These are phyloP conservation scores for Engystomops pustulosus DNA, from an alignment of 2,113 vertebrate genomes.

Conservation along the genomic window DNA sequence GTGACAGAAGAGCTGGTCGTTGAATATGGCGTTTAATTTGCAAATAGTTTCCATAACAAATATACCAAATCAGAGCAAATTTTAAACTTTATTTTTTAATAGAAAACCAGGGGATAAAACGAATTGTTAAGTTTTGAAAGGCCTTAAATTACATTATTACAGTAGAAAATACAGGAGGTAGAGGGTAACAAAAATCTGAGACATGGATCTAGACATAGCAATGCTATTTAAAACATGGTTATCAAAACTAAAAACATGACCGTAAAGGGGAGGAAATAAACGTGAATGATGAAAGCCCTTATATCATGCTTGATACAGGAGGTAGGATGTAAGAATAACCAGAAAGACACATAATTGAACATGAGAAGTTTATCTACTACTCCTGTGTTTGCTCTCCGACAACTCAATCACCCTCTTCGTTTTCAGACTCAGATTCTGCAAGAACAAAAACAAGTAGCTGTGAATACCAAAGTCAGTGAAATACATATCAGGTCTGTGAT, in stretches of 20 bases:
- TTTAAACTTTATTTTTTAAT: slow-evolving; percentile 71
- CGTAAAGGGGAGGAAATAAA: slow-evolving; percentile 48
- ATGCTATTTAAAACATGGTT: slow-evolving; percentile 77
- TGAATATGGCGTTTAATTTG: slow-evolving; percentile 47
- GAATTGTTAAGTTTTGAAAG: slow-evolving; percentile 77
- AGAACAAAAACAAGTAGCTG: slow-evolving; percentile 43
- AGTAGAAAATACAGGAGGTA: slow-evolving; percentile 88
- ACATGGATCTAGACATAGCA: slow-evolving; percentile 80
- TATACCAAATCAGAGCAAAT: slow-evolving; percentile 67
- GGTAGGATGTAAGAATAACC: slow-evolving; percentile 80
- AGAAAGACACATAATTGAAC: slow-evolving; percentile 73
- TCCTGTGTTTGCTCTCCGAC: slow-evolving; percentile 86
- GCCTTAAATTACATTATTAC: slow-evolving; percentile 86
- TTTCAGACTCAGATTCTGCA: slow-evolving; percentile 94
- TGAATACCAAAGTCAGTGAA: too few species aligned
- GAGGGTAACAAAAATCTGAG: slow-evolving; percentile 81
- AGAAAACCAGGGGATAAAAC: slow-evolving; percentile 80
- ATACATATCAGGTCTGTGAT: too few species aligned
- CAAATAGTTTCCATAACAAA: slow-evolving; percentile 49
- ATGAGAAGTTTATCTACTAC: slow-evolving; percentile 81
- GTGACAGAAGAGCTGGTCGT: neutral
- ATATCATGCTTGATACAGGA: slow-evolving; percentile 84
- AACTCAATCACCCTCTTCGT: slow-evolving; percentile 92
- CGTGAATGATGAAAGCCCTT: slow-evolving; percentile 82
- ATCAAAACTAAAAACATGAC: slow-evolving; percentile 75